Evolutionary conservation across 2,113 vertebrate species (phyloP).

Genomic region (mouse (Mus musculus)): GRCm39 chr12:119124001-119124500

Average conservation of each 20-base stretch:
- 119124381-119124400: constrained; percentile 65
- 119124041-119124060: constrained; percentile 1
- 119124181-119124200: constrained; percentile 50
- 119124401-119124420: constrained; percentile 54
- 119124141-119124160: constrained; percentile 46
- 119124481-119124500: constrained; percentile 81
- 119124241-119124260: constrained; percentile 60
- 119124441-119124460: constrained; percentile 68
- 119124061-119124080: constrained; percentile 44
- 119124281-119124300: constrained; percentile 60
- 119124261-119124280: constrained; percentile 32
- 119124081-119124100: constrained; percentile 52
- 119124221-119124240: constrained; percentile 37
- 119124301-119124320: constrained; percentile 65
- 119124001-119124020: constrained; percentile 5
- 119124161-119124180: constrained; percentile 47
- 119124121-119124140: constrained; percentile 51
- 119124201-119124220: constrained; percentile 57
- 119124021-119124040: constrained; percentile 50
- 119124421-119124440: constrained; percentile 63
- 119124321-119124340: constrained; percentile 54
- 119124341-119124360: constrained; percentile 65
- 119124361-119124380: constrained; percentile 65
- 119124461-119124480: constrained; percentile 73
- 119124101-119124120: neutral